Evolutionary conservation across 2,888 invertebrate species (phyloP).

Genomic region (Graphium colonna): DNA sequence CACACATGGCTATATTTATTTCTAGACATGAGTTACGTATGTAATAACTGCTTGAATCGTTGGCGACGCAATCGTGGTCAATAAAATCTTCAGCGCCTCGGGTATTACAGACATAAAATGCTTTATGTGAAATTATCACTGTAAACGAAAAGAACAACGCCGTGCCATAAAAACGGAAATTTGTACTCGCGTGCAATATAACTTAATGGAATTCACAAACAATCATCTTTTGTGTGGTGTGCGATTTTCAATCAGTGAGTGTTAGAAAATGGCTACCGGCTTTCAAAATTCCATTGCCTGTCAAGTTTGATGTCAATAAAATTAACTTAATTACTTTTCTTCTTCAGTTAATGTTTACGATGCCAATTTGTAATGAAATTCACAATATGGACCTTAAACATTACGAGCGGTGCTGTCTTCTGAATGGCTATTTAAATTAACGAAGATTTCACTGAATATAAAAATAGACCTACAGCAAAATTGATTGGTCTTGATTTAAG

Average conservation of each 20-base stretch:
- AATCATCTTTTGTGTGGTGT: neutral
- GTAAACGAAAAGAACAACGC: constrained; percentile 10
- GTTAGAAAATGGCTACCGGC: neutral
- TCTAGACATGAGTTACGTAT: neutral
- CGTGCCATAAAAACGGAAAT: constrained; percentile 20
- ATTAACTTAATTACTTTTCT: no score
- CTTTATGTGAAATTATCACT: constrained; percentile 22
- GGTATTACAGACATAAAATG: constrained; percentile 17
- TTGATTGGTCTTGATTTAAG: no score
- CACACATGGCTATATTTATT: constrained; percentile 6
- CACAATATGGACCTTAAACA: no score
- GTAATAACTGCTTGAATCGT: constrained; percentile 13
- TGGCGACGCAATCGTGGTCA: constrained; percentile 8
- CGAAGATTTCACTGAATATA: no score
- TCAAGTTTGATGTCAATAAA: no score
- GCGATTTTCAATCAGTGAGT: neutral
- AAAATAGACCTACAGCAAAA: no score
- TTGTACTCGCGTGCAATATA: constrained; percentile 8
- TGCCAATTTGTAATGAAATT: no score
- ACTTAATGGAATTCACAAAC: constrained; percentile 20
- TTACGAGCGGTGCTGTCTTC: no score
- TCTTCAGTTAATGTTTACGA: no score
- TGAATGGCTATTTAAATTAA: no score
- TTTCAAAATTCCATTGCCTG: neutral
- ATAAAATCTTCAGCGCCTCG: constrained; percentile 15